These are phyloP conservation scores for Mionectes macconnelli DNA, from an alignment of 2,113 vertebrate species.

Conservation along the genomic window DNA sequence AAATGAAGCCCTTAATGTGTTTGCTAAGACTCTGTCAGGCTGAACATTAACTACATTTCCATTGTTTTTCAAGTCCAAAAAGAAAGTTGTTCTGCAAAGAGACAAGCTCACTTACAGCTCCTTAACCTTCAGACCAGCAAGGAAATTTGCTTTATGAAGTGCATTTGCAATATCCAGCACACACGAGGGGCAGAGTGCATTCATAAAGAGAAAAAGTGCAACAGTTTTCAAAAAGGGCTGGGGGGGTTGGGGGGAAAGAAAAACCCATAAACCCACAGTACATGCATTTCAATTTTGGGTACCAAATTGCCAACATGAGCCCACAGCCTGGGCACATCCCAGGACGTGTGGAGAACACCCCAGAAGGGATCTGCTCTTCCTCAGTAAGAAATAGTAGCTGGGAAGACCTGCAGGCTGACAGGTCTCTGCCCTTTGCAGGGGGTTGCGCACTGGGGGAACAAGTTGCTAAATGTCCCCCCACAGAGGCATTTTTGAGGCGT, in stretches of 20 bases:
- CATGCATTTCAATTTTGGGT: neutral
- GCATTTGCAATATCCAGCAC: neutral
- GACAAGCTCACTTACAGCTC: neutral
- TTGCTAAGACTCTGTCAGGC: constrained; percentile 35
- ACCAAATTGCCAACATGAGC: accelerated
- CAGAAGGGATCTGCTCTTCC: neutral
- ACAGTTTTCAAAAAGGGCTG: neutral
- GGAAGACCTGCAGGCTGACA: accelerated
- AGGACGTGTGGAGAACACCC: neutral
- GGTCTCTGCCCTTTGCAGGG: neutral
- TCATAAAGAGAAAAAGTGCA: neutral
- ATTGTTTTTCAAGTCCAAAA: constrained; percentile 9
- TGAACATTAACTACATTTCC: constrained; percentile 27
- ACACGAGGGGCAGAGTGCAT: neutral
- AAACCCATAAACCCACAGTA: accelerated
- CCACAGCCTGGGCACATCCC: neutral
- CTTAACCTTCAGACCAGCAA: neutral
- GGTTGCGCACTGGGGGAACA: neutral
- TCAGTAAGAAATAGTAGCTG: accelerated
- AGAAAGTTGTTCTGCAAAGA: neutral
- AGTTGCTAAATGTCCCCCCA: accelerated
- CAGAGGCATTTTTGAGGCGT: neutral
- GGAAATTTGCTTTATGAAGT: neutral
- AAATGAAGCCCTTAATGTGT: constrained; percentile 49
- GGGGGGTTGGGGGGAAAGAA: accelerated